phyloP scores from a whole-genome alignment of 2,113 vertebrate species.

The Vulpes vulpes region DNA sequence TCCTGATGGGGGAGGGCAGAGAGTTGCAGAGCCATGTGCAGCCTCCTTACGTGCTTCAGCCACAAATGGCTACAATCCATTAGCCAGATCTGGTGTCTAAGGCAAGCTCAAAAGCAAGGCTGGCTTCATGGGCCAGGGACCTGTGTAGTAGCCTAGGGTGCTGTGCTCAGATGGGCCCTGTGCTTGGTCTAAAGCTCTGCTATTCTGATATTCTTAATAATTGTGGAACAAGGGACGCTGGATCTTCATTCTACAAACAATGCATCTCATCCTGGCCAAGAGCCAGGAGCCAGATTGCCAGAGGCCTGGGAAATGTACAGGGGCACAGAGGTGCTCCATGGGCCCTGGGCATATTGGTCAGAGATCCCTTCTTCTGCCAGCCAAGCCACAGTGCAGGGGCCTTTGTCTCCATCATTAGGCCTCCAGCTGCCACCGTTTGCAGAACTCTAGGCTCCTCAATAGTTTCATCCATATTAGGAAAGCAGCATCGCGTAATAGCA shows the following conservation, averaged over 20 bases:
- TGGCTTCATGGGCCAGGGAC: accelerated
- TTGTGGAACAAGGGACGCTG: background rate
- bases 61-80: accelerated
- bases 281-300: background rate
- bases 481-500: accelerated
- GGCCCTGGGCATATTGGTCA: accelerated
- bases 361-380: background rate
- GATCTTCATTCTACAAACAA: background rate
- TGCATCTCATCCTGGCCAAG: accelerated
- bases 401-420: background rate
- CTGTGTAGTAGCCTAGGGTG: accelerated
- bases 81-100: background rate
- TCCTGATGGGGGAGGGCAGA: background rate
- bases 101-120: background rate
- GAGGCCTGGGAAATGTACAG: background rate
- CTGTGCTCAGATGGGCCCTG: background rate
- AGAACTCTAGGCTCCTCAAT: accelerated
- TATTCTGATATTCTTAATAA: background rate
- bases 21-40: accelerated
- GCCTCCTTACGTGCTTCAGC: background rate
- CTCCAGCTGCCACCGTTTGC: background rate
- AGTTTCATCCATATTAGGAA: accelerated
- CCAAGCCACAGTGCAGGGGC: accelerated
- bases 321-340: accelerated
- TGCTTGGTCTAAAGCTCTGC: background rate